Evolutionary conservation across 2,888 invertebrate genomes (phyloP), one percentile per base, ranked within the genome.

Genomic region (Protonemura montana): DNA sequence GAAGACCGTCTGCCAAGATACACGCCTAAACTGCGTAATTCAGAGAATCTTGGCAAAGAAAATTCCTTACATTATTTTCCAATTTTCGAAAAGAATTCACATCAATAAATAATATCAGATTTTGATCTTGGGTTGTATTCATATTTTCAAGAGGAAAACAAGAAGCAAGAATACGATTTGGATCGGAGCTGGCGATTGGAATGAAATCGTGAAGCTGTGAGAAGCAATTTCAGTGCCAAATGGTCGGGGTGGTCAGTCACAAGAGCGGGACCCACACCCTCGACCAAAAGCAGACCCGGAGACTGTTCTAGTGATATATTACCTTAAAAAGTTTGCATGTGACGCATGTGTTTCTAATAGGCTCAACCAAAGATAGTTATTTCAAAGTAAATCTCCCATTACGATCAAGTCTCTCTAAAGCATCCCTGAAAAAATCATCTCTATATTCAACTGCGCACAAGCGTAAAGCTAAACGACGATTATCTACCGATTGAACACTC

Each of bases 1-100:
- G 59, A 59, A 59, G 59, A 59, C 13, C 7, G 59, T 21, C 59
- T 59, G 59, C 59, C 59, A 59, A 59, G 59, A 59, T 59, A 35
- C 59, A 21, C 59, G 59, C 16, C 59, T 59, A 59, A 59, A 59
- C 59, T 59, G 59, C 59, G 59, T 59, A 10, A 59, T 59, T 59
- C 59, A 21, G 59, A 59, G 21, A 59, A 59, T 59, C 59, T 59
- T 59, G 59, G 59, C 59, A 59, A 21, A 59, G 59, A 59, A 59
- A 59, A 59, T 59, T 59, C 59, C 59, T 59, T 59, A 21, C 59
- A 59, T 59, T 59, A 59, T 59, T 59, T 59, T 59, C 59, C 59
- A 59, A 59, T 59, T 59, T 59, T 59, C 59, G 59, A 13, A 59
- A 59, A 59, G 59, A 59, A 59, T 59, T 59, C 59, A 59, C 59